Evolutionary conservation across 2,113 vertebrate species (phyloP).

Genomic region (Eulemur macaco): DNA sequence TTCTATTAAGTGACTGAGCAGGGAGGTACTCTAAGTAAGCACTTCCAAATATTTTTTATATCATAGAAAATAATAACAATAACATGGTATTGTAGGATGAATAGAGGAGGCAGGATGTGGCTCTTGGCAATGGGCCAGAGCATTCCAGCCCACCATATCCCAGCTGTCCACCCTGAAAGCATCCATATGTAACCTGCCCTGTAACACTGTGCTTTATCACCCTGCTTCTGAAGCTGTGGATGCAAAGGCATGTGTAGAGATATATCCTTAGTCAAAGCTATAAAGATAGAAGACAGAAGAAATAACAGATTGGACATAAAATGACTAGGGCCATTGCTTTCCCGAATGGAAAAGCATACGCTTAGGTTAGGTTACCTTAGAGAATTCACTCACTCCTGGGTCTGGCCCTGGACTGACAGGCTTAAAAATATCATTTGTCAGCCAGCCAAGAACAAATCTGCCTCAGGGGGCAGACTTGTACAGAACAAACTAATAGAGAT

Average conservation of each 20-base stretch:
- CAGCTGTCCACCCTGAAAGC: not conserved
- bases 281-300: slow-evolving; percentile 21
- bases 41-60: not conserved
- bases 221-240: not conserved
- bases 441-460: not conserved
- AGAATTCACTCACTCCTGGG: slow-evolving; percentile 13
- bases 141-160: not conserved
- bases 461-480: not conserved
- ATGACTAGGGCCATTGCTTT: not conserved
- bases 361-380: not conserved
- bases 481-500: slow-evolving; percentile 26
- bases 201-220: not conserved
- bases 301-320: slow-evolving; percentile 28
- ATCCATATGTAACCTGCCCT: not conserved
- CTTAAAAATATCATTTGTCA: slow-evolving; percentile 50
- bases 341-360: not conserved
- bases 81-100: not conserved
- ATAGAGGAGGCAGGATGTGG: not conserved
- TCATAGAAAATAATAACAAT: not conserved
- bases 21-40: not conserved
- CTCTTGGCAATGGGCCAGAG: not conserved
- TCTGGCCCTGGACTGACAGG: not conserved
- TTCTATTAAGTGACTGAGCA: not conserved
- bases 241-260: not conserved
- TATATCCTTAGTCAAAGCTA: slow-evolving; percentile 18